These are phyloP conservation scores for Oxyscelio sp. DNA, from an alignment of 2,888 invertebrate genomes.

Conservation along the genomic window DNA sequence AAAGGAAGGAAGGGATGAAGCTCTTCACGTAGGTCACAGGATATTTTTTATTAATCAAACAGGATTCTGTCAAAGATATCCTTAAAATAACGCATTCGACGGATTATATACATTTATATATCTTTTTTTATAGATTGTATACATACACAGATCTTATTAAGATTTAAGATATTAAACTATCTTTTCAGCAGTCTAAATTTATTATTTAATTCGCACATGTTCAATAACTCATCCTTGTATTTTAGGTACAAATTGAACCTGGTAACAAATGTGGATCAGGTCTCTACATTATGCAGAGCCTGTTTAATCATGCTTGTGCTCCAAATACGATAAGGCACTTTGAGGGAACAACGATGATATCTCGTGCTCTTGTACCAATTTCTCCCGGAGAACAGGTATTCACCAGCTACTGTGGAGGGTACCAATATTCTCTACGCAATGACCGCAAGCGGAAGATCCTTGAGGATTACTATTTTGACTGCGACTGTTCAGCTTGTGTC, in stretches of 20 bases:
- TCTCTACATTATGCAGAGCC: conserved; percentile 84
- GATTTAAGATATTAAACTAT: no score
- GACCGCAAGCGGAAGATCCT: conserved; percentile 83
- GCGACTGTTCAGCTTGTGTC: conserved; percentile 84
- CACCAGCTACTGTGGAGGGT: conserved; percentile 86
- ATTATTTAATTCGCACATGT: no score
- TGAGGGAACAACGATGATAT: conserved; percentile 86
- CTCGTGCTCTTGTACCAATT: conserved; percentile 85
- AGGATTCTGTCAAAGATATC: no score
- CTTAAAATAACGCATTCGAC: no score
- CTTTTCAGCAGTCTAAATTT: no score
- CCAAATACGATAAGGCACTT: conserved; percentile 87
- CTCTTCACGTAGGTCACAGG: no score
- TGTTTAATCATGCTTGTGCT: conserved; percentile 87
- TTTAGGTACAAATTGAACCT: conserved; percentile 86
- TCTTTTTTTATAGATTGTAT: no score
- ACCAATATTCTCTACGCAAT: conserved; percentile 82
- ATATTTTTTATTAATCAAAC: no score
- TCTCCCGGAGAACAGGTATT: conserved; percentile 86
- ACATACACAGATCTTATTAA: no score
- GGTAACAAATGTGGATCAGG: conserved; percentile 86
- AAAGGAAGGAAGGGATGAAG: no score
- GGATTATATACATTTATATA: no score
- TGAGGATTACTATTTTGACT: conserved; percentile 86
- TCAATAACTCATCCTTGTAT: no score